phyloP scores from a whole-genome alignment of 2,888 invertebrate species.

The Temnothorax ravouxi region DNA sequence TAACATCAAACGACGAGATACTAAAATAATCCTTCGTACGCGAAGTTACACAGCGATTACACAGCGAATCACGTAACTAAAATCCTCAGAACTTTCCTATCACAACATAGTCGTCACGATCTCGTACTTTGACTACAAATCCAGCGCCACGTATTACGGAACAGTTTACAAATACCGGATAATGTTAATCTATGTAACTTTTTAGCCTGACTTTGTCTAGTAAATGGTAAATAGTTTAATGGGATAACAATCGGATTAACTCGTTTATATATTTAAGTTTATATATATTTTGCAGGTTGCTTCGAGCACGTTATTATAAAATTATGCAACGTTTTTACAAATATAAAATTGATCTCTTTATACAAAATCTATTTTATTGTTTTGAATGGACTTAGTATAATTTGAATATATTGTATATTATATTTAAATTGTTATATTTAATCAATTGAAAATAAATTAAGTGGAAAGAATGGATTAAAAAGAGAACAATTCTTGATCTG shows the following conservation, averaged over 20 bases:
- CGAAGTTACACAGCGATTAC: slow-evolving; percentile 37
- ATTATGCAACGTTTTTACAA: not conserved
- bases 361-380: not conserved
- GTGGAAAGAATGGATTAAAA: not conserved
- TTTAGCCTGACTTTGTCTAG: not conserved
- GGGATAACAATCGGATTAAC: not conserved
- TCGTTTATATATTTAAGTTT: not conserved
- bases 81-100: slow-evolving; percentile 41
- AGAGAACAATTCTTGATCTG: not conserved
- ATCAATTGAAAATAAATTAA: not conserved
- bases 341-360: not conserved
- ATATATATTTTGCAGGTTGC: not conserved
- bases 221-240: slow-evolving; percentile 20
- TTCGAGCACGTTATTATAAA: not conserved
- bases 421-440: not conserved
- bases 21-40: slow-evolving; percentile 26
- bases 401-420: not conserved
- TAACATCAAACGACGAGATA: not conserved
- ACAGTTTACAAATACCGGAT: slow-evolving; percentile 38
- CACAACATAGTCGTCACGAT: slow-evolving; percentile 37
- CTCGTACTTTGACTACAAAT: slow-evolving; percentile 33
- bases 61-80: slow-evolving; percentile 37
- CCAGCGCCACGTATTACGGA: not conserved
- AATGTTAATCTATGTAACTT: slow-evolving; percentile 34
- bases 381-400: not conserved